These are phyloP conservation scores for Brachypterus glaber DNA, from an alignment of 2,888 invertebrate species.

Conservation along the genomic window DNA sequence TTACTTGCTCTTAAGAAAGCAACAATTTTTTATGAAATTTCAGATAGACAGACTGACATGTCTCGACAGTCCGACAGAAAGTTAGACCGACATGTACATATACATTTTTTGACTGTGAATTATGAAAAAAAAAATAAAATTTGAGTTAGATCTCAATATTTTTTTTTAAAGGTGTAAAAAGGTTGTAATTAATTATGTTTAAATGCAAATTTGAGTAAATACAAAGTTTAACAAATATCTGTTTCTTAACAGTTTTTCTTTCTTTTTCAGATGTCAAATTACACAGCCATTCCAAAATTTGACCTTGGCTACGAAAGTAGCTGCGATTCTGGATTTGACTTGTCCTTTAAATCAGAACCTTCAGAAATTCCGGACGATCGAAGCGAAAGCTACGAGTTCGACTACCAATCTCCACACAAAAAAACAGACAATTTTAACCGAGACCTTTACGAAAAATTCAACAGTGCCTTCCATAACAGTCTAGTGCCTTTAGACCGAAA, in stretches of 20 bases:
- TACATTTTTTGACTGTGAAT: too few relatives aligned
- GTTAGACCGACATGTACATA: too few relatives aligned
- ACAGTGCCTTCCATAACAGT: constrained; percentile 35
- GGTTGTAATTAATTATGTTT: too few relatives aligned
- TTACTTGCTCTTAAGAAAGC: too few relatives aligned
- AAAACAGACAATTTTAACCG: constrained; percentile 21
- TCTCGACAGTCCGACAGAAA: too few relatives aligned
- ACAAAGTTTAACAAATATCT: background rate
- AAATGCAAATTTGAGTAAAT: background rate
- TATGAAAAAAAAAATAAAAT: too few relatives aligned
- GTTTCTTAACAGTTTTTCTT: constrained; percentile 1
- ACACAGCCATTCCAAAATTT: constrained; percentile 23
- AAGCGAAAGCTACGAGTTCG: constrained; percentile 35
- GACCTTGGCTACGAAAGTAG: constrained; percentile 46
- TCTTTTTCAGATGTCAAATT: constrained; percentile 24
- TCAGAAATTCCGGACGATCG: constrained; percentile 34
- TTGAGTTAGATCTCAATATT: too few relatives aligned
- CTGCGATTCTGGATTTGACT: constrained; percentile 71
- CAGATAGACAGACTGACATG: too few relatives aligned
- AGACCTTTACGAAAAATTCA: constrained; percentile 37
- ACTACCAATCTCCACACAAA: constrained; percentile 21
- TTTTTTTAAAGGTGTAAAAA: too few relatives aligned
- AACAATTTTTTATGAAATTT: too few relatives aligned
- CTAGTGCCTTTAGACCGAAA: constrained; percentile 27
- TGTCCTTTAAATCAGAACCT: constrained; percentile 51